A percentile compares a stretch with the other conserved stretches of the same genome.
Conservation (phyloP, 2,797 vertebrate species). For the Spondyliosoma cantharus region DNA sequence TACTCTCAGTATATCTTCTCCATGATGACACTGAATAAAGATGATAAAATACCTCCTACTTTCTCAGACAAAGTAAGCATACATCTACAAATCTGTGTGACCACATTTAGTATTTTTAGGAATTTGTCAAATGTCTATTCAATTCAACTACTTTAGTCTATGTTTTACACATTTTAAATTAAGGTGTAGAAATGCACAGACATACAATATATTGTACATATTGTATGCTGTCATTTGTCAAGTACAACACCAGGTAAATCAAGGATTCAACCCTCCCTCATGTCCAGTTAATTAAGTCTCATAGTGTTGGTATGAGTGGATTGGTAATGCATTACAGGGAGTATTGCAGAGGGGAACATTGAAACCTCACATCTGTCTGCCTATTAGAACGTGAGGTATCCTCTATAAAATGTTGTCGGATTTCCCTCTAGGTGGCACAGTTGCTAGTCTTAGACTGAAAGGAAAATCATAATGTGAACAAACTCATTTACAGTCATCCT, state of each 20-base stretch:
- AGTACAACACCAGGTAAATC: neutral
- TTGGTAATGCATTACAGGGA: neutral
- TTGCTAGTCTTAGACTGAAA: neutral
- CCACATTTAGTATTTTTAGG: neutral
- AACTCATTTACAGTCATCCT: neutral
- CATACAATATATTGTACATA: too few relatives aligned
- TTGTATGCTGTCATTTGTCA: neutral
- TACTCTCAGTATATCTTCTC: neutral
- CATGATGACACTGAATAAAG: neutral
- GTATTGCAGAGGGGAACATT: neutral
- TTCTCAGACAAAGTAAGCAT: neutral
- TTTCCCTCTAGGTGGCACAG: neutral
- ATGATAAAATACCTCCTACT: neutral
- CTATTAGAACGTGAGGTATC: neutral
- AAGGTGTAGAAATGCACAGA: neutral
- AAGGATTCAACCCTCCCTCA: neutral
- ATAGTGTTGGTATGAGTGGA: neutral
- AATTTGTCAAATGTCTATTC: neutral
- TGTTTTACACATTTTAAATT: neutral
- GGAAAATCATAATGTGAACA: neutral
- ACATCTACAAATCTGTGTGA: neutral
- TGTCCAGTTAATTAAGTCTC: neutral
- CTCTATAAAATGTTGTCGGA: neutral
- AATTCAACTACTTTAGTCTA: neutral
- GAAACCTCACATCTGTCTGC: constrained; percentile 6